Evolutionary conservation across 2,888 invertebrate species (phyloP).

Genomic region (Lysandra coridon): DNA sequence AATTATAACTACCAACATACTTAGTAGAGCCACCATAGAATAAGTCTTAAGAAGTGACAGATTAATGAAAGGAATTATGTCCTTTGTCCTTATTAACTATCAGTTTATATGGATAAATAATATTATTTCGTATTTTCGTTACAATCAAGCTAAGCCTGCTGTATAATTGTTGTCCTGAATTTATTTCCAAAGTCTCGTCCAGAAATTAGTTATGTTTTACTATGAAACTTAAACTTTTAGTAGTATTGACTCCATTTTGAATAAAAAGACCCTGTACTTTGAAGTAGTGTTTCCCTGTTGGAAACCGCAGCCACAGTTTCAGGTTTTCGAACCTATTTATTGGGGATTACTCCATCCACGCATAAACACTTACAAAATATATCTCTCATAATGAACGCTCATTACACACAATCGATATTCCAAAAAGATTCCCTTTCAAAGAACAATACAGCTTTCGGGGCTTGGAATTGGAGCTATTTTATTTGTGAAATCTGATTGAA

Average conservation of each 20-base stretch:
- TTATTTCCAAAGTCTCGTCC: no score
- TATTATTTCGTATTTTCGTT: no score
- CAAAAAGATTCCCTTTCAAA: neutral
- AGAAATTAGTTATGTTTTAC: no score
- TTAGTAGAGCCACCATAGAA: neutral
- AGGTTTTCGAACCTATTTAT: neutral
- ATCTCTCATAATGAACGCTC: neutral
- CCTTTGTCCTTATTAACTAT: no score
- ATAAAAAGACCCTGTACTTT: no score
- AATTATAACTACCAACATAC: neutral
- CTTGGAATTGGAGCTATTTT: neutral
- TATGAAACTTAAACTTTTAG: neutral
- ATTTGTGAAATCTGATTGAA: neutral
- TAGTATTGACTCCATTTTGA: neutral
- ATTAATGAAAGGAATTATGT: no score
- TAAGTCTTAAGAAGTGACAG: no score
- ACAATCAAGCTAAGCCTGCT: no score
- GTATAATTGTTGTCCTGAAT: no score
- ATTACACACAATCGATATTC: neutral
- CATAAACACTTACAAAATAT: constrained; percentile 4
- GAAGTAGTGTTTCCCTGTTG: neutral
- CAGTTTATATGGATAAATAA: no score
- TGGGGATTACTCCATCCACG: neutral
- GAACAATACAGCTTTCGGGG: neutral
- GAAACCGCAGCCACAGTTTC: neutral